A percentile compares a stretch with the other conserved stretches of the same genome.
Evolutionary conservation across 1,140 invertebrate genomes (phyloP).

Genomic region (Mizuhopecten yessoensis): DNA sequence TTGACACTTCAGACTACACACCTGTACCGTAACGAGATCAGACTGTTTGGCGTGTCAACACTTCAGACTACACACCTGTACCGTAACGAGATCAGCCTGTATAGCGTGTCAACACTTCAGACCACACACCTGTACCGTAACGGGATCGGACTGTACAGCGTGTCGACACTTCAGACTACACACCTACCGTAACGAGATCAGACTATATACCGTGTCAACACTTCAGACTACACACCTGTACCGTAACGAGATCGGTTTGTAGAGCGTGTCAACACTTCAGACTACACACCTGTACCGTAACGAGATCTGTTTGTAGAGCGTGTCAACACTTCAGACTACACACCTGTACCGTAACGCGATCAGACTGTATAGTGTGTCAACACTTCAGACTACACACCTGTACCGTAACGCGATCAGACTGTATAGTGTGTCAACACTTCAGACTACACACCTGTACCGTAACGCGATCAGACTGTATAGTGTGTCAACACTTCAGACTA

Average conservation of each 20-base stretch:
- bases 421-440: neutral
- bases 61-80: neutral
- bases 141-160: neutral
- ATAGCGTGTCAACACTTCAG: neutral
- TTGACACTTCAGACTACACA: neutral
- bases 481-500: neutral
- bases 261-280: neutral
- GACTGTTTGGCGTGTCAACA: neutral
- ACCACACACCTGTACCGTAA: neutral
- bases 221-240: neutral
- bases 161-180: neutral
- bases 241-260: neutral
- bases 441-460: constrained; percentile 1
- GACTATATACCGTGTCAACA: neutral
- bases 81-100: neutral
- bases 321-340: neutral
- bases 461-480: neutral
- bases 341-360: neutral
- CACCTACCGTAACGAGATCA: constrained; percentile 7
- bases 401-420: neutral
- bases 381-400: neutral
- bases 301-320: neutral
- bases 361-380: neutral
- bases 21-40: neutral
- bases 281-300: neutral